A percentile compares a stretch with the other conserved stretches of the same genome.
phyloP scores from a whole-genome alignment of 2,113 vertebrate genomes.

The Cryptomyrus ogoouensis region DNA sequence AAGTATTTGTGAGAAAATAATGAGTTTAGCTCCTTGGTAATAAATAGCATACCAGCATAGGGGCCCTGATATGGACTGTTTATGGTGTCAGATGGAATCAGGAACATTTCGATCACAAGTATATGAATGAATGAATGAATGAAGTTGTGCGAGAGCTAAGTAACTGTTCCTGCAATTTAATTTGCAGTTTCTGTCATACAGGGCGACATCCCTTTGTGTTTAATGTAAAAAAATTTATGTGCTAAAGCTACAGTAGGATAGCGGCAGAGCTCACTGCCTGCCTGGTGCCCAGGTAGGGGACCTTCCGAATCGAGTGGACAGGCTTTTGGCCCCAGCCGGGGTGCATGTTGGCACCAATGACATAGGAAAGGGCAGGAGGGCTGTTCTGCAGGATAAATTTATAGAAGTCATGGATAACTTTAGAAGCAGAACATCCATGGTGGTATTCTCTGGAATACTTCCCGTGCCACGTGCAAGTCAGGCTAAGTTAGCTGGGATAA shows the following conservation, averaged over 20 bases:
- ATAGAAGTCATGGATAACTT: too few species aligned
- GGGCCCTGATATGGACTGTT: background rate
- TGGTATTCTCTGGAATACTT: too few species aligned
- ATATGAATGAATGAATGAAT: background rate
- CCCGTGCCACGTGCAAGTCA: too few species aligned
- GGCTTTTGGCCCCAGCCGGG: too few species aligned
- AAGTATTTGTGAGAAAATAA: background rate
- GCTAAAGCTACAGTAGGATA: background rate
- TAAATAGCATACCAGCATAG: background rate
- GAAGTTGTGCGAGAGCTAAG: background rate
- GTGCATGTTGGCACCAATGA: too few species aligned
- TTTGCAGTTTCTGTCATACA: background rate
- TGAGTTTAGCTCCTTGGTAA: background rate
- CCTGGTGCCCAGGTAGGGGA: too few species aligned
- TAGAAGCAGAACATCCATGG: too few species aligned
- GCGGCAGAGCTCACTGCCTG: background rate
- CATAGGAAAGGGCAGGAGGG: too few species aligned
- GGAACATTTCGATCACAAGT: background rate
- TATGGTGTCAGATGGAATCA: background rate
- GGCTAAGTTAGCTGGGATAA: too few species aligned
- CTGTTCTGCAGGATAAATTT: too few species aligned
- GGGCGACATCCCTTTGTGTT: background rate
- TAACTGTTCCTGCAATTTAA: background rate
- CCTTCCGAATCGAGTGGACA: too few species aligned
- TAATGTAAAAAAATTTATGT: background rate